Evolutionary conservation across 2,888 invertebrate genomes (phyloP).

Genomic region (Zelleria hepariella): DNA sequence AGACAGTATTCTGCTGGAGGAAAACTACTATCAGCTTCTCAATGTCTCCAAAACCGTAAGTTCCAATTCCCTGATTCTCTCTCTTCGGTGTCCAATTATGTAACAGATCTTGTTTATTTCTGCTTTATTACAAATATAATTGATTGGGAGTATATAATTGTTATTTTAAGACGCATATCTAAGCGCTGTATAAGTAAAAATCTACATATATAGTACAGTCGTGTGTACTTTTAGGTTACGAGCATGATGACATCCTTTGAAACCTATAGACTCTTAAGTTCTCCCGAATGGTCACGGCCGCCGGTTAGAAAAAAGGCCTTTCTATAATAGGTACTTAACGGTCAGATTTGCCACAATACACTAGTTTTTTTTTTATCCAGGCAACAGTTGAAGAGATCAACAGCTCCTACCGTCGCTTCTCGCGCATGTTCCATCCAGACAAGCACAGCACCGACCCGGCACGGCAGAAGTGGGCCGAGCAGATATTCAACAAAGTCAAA

Average conservation of each 20-base stretch:
- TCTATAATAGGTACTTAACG: not conserved
- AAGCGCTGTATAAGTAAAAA: not conserved
- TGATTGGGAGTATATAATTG: not conserved
- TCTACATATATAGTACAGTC: not conserved
- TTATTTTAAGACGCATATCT: not conserved
- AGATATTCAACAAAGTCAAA: constrained; percentile 93
- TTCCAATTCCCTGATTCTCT: constrained; percentile 17
- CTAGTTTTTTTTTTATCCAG: constrained; percentile 74
- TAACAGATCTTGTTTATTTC: constrained; percentile 19
- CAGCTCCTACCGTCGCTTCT: constrained; percentile 91
- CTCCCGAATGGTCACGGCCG: not conserved
- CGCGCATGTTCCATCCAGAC: constrained; percentile 96
- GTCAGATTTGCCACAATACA: too few relatives aligned
- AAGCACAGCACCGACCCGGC: constrained; percentile 88
- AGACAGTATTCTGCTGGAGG: constrained; percentile 78
- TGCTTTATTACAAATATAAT: not conserved
- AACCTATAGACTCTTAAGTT: not conserved
- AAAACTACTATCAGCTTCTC: constrained; percentile 90
- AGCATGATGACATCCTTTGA: not conserved
- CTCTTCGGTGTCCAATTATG: constrained; percentile 23
- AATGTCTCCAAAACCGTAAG: constrained; percentile 88
- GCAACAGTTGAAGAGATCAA: constrained; percentile 94
- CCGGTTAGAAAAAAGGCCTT: not conserved
- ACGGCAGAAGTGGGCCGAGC: constrained; percentile 90
- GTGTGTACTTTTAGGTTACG: constrained; percentile 1